Percentiles rank a stretch among this genome's conserved stretches.
phyloP scores from a whole-genome alignment of 2,113 vertebrate genomes.

The Charadrius vociferus region DNA sequence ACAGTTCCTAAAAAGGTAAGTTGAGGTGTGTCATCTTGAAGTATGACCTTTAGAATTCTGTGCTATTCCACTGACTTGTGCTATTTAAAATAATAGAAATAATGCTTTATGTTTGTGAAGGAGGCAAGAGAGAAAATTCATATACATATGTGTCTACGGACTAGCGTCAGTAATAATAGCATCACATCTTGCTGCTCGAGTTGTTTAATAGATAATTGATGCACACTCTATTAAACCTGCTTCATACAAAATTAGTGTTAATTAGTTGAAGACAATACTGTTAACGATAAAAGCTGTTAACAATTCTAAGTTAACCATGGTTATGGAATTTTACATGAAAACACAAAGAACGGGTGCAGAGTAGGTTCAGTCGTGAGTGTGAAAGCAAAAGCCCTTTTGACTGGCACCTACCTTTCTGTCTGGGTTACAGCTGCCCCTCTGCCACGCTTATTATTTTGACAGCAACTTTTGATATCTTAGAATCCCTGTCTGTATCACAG shows the following conservation, averaged over 20 bases:
- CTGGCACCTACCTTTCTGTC: neutral
- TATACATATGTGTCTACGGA: rapidly evolving
- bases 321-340: neutral
- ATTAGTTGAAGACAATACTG: neutral
- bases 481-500: neutral
- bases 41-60: neutral
- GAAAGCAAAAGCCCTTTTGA: neutral
- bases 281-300: neutral
- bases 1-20: neutral
- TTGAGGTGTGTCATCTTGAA: neutral
- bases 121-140: neutral
- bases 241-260: neutral
- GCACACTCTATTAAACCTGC: neutral
- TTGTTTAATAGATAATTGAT: conserved; percentile 19
- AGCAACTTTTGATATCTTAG: neutral
- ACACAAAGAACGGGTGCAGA: neutral
- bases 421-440: neutral
- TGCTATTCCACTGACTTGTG: neutral
- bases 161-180: neutral
- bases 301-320: neutral
- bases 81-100: neutral
- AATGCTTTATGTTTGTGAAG: neutral
- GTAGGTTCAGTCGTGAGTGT: neutral
- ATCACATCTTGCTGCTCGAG: neutral
- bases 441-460: neutral